Conservation (phyloP, 2,113 vertebrate species). For the Muntiacus muntjak region DNA sequence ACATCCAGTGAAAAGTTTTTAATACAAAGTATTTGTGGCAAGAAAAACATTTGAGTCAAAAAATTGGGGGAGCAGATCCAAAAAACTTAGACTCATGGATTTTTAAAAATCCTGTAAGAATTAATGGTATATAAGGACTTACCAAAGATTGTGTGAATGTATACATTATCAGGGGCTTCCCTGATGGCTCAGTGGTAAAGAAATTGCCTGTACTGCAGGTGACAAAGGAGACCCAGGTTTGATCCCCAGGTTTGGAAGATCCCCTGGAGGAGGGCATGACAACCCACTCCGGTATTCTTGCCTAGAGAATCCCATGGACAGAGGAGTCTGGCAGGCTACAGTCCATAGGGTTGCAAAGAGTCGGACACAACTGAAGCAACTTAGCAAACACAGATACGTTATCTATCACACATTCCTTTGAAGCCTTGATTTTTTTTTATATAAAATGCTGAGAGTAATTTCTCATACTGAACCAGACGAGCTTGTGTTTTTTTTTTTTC, state of each 20-base stretch:
- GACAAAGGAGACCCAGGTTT: background rate
- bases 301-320: background rate
- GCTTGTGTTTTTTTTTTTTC: background rate
- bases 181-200: background rate
- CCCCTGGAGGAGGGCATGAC: background rate
- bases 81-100: background rate
- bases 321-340: background rate
- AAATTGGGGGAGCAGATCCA: background rate
- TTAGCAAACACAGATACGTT: background rate
- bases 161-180: background rate
- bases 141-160: background rate
- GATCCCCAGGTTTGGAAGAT: background rate
- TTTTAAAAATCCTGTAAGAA: background rate
- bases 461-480: background rate
- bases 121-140: background rate
- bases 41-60: background rate
- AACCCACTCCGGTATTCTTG: background rate
- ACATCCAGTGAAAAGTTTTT: background rate
- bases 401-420: background rate
- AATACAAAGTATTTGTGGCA: background rate
- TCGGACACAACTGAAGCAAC: background rate
- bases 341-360: background rate
- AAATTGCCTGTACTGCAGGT: background rate
- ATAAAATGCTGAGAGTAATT: background rate
- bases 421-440: background rate